These are phyloP conservation scores for Doryteuthis pealeii DNA, from an alignment of 1,140 invertebrate species.

Conservation along the genomic window DNA sequence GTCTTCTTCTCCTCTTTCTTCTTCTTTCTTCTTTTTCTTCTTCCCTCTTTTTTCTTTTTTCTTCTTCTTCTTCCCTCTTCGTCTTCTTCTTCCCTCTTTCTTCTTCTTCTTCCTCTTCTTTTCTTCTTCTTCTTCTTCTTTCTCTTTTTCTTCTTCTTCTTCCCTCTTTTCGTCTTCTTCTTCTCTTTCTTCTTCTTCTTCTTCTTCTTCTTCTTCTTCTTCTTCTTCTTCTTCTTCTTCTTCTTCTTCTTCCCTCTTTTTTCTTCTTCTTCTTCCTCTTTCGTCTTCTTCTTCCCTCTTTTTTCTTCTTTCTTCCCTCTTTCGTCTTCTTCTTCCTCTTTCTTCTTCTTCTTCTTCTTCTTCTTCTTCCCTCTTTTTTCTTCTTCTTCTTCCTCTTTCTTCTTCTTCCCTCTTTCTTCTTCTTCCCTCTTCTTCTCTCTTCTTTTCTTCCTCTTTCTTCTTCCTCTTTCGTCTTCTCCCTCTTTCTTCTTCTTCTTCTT, in stretches of 20 bases:
- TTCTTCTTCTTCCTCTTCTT: background rate
- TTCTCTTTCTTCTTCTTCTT: constrained; percentile 12
- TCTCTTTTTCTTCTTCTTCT: background rate
- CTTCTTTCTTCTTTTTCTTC: background rate
- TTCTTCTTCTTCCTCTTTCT: too few species aligned
- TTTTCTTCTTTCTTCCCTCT: constrained; percentile 20
- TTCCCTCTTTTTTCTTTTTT: background rate
- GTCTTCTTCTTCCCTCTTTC: too few species aligned
- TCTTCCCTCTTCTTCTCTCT: too few species aligned
- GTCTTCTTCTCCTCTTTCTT: too few species aligned
- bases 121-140: constrained; percentile 12
- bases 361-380: background rate
- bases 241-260: background rate
- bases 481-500: too few species aligned
- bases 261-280: constrained; percentile 1
- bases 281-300: background rate
- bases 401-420: too few species aligned
- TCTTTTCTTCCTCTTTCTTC: too few species aligned
- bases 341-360: background rate
- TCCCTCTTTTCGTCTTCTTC: background rate
- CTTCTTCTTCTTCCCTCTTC: too few species aligned
- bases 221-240: constrained; percentile 16
- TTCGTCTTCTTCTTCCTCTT: constrained; percentile 20
- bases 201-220: constrained; percentile 8
- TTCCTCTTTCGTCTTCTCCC: too few species aligned